These are phyloP conservation scores for Drosophila seguyi DNA, from an alignment of 1,140 invertebrate species.

Conservation along the genomic window DNA sequence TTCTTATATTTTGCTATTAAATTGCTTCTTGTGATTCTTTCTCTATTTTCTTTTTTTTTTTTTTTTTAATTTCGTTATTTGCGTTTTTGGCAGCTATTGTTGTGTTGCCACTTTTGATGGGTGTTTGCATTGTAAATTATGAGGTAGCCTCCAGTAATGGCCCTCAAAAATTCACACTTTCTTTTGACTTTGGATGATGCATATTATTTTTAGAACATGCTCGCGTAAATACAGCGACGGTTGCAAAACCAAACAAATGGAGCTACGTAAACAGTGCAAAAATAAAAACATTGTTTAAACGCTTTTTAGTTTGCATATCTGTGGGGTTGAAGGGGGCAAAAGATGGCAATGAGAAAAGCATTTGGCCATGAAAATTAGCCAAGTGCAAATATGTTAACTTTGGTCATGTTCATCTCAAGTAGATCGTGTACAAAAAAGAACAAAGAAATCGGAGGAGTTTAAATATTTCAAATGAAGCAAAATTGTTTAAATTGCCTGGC, in stretches of 20 bases:
- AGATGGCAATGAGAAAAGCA: conserved; percentile 53
- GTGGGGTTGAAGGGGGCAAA: conserved; percentile 8
- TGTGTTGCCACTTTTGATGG: conserved; percentile 9
- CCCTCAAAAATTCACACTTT: conserved; percentile 77
- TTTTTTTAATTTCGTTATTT: conserved; percentile 37
- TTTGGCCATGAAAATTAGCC: conserved; percentile 54
- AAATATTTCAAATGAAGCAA: not conserved
- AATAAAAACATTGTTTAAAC: conserved; percentile 41
- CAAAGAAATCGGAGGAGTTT: not conserved
- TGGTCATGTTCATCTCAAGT: conserved; percentile 24
- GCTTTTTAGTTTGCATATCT: conserved; percentile 39
- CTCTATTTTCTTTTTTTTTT: conserved; percentile 20
- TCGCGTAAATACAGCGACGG: conserved; percentile 52
- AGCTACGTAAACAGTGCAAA: conserved; percentile 47
- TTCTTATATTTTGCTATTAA: conserved; percentile 40
- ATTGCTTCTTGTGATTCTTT: conserved; percentile 17
- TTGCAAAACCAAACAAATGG: conserved; percentile 50
- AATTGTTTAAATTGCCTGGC: not conserved
- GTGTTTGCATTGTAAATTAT: conserved; percentile 71
- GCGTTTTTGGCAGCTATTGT: conserved; percentile 21
- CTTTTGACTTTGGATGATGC: conserved; percentile 54
- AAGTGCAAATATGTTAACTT: conserved; percentile 55
- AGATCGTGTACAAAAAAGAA: conserved; percentile 6
- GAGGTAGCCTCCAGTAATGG: conserved; percentile 63
- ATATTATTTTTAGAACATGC: conserved; percentile 62